Conservation (phyloP, 2,797 vertebrate species). For the Macroramphosus scolopax region DNA sequence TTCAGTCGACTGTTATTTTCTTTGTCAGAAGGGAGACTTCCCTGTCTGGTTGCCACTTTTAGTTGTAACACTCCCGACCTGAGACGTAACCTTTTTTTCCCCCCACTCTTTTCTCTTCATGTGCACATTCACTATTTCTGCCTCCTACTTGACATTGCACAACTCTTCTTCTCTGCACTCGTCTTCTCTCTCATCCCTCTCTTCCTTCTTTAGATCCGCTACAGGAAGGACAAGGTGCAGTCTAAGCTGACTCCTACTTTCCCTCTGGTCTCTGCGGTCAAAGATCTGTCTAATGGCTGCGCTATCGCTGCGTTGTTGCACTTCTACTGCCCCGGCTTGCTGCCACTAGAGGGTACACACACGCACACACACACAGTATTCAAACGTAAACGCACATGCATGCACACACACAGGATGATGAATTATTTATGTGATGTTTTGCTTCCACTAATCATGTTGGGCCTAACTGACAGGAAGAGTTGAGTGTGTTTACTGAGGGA, state of each 20-base stretch:
- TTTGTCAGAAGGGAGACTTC: conserved; percentile 5
- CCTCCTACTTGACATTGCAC: conserved; percentile 19
- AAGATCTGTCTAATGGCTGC: conserved; percentile 88
- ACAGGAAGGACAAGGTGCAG: conserved; percentile 88
- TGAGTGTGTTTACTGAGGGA: too few species aligned
- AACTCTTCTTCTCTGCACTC: conserved; percentile 12
- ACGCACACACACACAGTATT: conserved; percentile 5
- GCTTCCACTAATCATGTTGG: not conserved
- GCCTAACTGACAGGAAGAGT: not conserved
- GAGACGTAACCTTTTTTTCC: conserved; percentile 1
- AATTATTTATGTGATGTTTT: conserved; percentile 26
- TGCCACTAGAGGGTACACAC: conserved; percentile 85
- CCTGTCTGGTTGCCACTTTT: conserved; percentile 32
- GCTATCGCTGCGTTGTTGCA: conserved; percentile 86
- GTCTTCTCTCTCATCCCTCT: conserved; percentile 13
- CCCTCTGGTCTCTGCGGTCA: conserved; percentile 80
- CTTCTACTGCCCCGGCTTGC: conserved; percentile 84
- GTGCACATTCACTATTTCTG: conserved; percentile 15
- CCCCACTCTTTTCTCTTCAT: conserved; percentile 12
- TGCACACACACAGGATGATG: conserved; percentile 13
- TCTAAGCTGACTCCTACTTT: conserved; percentile 87
- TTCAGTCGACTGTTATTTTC: too few species aligned
- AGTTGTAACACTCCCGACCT: conserved; percentile 19
- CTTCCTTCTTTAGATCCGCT: conserved; percentile 82
- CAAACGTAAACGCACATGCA: conserved; percentile 13